Evolutionary conservation across 2,797 vertebrate genomes (phyloP).

Genomic region (Glyptemys insculpta): DNA sequence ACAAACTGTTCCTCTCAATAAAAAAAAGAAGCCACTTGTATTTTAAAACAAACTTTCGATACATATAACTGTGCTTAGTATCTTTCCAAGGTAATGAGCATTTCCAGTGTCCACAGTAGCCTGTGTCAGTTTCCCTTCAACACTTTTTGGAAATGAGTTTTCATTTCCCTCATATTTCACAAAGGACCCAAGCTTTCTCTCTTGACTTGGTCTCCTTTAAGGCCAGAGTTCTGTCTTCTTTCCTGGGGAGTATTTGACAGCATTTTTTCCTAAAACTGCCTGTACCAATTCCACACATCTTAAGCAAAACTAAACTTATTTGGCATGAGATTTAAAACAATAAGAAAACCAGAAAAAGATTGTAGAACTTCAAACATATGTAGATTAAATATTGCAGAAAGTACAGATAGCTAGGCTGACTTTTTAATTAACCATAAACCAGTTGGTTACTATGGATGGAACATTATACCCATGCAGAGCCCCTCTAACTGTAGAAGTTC

Average conservation of each 20-base stretch:
- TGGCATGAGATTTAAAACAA: background rate
- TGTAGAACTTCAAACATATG: background rate
- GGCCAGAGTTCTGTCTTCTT: background rate
- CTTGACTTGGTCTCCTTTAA: background rate
- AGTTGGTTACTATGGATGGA: background rate
- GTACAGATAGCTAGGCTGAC: background rate
- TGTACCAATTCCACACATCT: fast-evolving
- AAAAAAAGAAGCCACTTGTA: background rate
- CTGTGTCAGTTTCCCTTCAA: background rate
- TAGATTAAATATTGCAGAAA: background rate
- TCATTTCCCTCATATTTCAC: background rate
- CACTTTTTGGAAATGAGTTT: background rate
- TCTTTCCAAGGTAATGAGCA: background rate
- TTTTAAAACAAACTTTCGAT: background rate
- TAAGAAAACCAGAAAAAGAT: background rate
- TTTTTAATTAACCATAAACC: background rate
- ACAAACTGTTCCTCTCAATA: background rate
- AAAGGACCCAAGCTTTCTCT: background rate
- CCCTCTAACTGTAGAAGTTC: background rate
- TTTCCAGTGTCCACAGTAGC: background rate
- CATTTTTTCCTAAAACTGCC: background rate
- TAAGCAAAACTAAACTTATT: background rate
- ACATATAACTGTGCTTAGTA: background rate
- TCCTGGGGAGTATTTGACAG: background rate
- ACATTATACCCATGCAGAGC: background rate